Conservation (phyloP, 2,113 vertebrate genomes). For the Protobothrops flavoviridis region DNA sequence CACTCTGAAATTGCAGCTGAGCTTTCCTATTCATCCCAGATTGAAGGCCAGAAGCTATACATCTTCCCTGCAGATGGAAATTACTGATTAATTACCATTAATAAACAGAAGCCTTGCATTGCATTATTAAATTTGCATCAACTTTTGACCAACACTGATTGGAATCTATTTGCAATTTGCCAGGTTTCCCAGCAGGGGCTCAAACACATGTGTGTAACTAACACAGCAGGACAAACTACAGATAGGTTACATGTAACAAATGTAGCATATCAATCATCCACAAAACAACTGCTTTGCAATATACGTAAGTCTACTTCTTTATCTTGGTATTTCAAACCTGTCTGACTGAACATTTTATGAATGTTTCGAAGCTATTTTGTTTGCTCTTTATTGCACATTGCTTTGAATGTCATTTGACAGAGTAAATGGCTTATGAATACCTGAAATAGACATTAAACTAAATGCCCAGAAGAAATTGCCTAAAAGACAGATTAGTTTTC, state of each 20-base stretch:
- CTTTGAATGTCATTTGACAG: background rate
- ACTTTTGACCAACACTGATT: background rate
- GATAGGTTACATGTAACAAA: background rate
- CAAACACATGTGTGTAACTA: background rate
- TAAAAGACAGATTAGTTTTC: background rate
- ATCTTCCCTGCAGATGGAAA: slow-evolving; percentile 28
- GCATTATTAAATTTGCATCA: slow-evolving; percentile 26
- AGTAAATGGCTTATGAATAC: background rate
- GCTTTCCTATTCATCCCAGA: background rate
- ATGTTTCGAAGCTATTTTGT: background rate
- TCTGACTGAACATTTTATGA: background rate
- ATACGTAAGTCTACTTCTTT: slow-evolving; percentile 14
- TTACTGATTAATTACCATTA: slow-evolving; percentile 47
- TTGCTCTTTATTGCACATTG: background rate
- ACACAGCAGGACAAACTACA: background rate
- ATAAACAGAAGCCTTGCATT: slow-evolving; percentile 46
- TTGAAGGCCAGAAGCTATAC: background rate
- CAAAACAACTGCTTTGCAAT: slow-evolving; percentile 30
- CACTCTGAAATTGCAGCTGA: background rate
- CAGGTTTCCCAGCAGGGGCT: background rate
- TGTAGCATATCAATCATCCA: background rate
- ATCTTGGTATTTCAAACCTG: slow-evolving; percentile 10
- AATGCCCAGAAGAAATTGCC: background rate
- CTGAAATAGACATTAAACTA: slow-evolving; percentile 7
- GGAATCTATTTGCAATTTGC: slow-evolving; percentile 19